A percentile compares a stretch with the other conserved stretches of the same genome.
These are phyloP conservation scores for Hoplias malabaricus DNA, from an alignment of 2,113 vertebrate genomes.

Conservation along the genomic window DNA sequence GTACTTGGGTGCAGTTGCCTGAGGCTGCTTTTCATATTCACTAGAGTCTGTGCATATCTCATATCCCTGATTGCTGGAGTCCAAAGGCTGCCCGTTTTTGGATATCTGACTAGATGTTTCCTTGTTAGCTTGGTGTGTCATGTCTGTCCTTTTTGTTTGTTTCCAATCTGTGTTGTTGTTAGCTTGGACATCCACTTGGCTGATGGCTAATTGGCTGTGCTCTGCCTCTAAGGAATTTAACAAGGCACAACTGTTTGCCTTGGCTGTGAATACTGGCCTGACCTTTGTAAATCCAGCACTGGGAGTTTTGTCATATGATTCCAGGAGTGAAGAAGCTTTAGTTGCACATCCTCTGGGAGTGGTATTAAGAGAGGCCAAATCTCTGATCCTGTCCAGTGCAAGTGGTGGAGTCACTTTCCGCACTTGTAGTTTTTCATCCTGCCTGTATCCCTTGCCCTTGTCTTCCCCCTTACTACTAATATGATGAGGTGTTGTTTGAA, in stretches of 20 bases:
- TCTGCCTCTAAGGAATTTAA: conserved; percentile 39
- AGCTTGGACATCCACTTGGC: conserved; percentile 21
- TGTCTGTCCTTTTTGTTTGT: conserved; percentile 14
- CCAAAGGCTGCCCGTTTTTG: neutral
- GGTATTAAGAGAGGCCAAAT: conserved; percentile 11
- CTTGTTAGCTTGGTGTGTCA: neutral
- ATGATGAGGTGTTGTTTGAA: conserved; percentile 43
- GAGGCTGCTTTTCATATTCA: conserved; percentile 1
- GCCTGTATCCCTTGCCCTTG: conserved; percentile 45
- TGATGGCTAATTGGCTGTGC: conserved; percentile 36
- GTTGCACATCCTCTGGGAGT: conserved; percentile 23
- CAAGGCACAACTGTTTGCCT: conserved; percentile 41
- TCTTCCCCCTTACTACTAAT: conserved; percentile 32
- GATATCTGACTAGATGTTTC: neutral
- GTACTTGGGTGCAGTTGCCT: neutral
- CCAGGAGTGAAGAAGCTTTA: conserved; percentile 43
- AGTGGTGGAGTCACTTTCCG: conserved; percentile 33
- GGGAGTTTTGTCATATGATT: conserved; percentile 52
- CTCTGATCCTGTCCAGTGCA: conserved; percentile 19
- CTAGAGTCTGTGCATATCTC: conserved; percentile 27
- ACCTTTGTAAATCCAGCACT: conserved; percentile 29
- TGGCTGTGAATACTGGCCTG: conserved; percentile 30
- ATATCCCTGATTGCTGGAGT: neutral
- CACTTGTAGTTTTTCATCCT: conserved; percentile 10
- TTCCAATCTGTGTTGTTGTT: conserved; percentile 37